Percentiles rank a stretch among this genome's conserved stretches.
These are phyloP conservation scores for Rhipidura dahli DNA, from an alignment of 2,113 vertebrate species.

Conservation along the genomic window DNA sequence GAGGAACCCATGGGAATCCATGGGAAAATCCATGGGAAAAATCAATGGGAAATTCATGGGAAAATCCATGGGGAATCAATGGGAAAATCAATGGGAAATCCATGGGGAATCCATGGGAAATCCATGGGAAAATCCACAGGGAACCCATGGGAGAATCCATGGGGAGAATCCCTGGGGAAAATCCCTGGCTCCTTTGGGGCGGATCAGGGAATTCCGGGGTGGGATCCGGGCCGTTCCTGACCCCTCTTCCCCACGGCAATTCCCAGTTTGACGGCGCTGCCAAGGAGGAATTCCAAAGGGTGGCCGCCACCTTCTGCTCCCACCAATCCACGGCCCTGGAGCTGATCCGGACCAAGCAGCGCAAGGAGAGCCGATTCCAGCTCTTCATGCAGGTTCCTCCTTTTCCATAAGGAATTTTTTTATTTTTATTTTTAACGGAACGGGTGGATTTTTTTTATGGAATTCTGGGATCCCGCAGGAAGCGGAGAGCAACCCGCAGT, in stretches of 20 bases:
- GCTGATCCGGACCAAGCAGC: slow-evolving; percentile 90
- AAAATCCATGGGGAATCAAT: no score
- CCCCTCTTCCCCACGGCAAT: background rate
- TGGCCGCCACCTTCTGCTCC: slow-evolving; percentile 86
- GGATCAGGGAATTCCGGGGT: no score
- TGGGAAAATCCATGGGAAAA: no score
- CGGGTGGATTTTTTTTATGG: background rate
- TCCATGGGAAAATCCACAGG: no score
- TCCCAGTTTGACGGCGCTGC: slow-evolving; percentile 84
- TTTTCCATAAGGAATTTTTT: no score
- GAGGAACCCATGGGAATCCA: no score
- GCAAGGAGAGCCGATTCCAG: slow-evolving; percentile 90
- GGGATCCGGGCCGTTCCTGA: background rate
- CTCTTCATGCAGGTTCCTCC: slow-evolving; percentile 74
- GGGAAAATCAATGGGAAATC: no score
- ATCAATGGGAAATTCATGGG: no score
- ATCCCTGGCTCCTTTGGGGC: no score
- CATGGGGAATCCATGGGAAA: no score
- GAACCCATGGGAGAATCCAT: no score
- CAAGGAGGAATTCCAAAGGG: slow-evolving; percentile 87
- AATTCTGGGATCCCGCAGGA: slow-evolving; percentile 27
- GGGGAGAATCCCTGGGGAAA: no score
- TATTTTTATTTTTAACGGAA: background rate
- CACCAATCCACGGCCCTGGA: slow-evolving; percentile 88
- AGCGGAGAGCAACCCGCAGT: slow-evolving; percentile 86